phyloP scores from a whole-genome alignment of 2,113 vertebrate genomes.

The Melanostigma gelatinosum region DNA sequence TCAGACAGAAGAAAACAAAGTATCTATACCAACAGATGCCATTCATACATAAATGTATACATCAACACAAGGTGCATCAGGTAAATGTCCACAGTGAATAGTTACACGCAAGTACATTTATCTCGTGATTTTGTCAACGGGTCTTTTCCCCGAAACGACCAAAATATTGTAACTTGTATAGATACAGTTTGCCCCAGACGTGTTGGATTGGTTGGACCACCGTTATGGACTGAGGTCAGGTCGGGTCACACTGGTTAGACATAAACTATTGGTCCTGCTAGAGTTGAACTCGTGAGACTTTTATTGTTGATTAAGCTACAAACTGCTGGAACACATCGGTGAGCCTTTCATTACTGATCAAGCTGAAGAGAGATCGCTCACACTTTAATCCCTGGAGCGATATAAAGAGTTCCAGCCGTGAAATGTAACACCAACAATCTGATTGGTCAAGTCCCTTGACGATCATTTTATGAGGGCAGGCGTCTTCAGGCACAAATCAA shows the following conservation, averaged over 20 bases:
- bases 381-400: slow-evolving; percentile 18
- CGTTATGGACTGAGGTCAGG: slow-evolving; percentile 20
- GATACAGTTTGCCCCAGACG: not conserved
- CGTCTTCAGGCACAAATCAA: not conserved
- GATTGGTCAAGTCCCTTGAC: slow-evolving; percentile 6
- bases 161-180: not conserved
- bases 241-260: slow-evolving; percentile 5
- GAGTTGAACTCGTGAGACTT: not conserved
- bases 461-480: not conserved
- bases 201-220: slow-evolving; percentile 4
- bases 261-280: slow-evolving; percentile 29
- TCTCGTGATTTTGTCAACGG: not conserved
- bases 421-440: slow-evolving; percentile 18
- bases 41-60: not conserved
- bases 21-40: not conserved
- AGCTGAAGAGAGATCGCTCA: not conserved
- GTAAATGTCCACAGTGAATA: not conserved
- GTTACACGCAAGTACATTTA: not conserved
- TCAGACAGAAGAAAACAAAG: not conserved
- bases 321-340: not conserved
- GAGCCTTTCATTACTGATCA: slow-evolving; percentile 14
- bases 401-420: slow-evolving; percentile 2
- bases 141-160: not conserved
- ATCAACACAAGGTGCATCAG: not conserved
- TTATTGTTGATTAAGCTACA: slow-evolving; percentile 45